These are phyloP conservation scores for Meandrusa payeni DNA, from an alignment of 2,888 invertebrate genomes.

Conservation along the genomic window DNA sequence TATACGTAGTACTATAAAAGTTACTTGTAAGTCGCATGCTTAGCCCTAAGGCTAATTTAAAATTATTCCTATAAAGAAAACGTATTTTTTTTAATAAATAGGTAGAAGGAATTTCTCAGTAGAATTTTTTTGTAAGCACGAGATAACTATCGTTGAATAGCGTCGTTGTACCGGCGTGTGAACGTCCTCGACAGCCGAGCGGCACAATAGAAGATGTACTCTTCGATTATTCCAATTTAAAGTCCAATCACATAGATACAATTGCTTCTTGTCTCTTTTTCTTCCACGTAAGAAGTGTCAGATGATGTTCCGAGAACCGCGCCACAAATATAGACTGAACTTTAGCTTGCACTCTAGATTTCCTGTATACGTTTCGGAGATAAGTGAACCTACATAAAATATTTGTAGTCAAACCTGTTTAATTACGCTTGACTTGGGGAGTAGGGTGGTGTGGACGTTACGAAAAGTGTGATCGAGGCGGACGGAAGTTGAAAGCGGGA, in stretches of 20 bases:
- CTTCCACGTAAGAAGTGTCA: constrained; percentile 22
- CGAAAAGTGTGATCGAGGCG: too few species aligned
- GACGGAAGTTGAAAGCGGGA: too few species aligned
- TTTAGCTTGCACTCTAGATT: constrained; percentile 23
- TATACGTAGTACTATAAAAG: too few species aligned
- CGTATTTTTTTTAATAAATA: too few species aligned
- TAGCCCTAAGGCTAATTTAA: too few species aligned
- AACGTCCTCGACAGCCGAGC: constrained; percentile 21
- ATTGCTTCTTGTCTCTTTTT: constrained; percentile 25
- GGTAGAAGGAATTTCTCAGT: constrained; percentile 4
- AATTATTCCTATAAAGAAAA: too few species aligned
- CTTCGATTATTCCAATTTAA: constrained; percentile 22
- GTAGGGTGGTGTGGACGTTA: too few species aligned
- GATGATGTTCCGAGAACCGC: constrained; percentile 44
- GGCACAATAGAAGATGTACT: constrained; percentile 22
- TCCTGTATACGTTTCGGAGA: too few species aligned
- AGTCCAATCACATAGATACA: constrained; percentile 27
- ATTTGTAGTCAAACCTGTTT: too few species aligned
- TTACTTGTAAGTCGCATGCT: too few species aligned
- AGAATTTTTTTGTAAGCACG: constrained; percentile 2
- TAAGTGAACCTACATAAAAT: too few species aligned
- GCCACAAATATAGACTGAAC: constrained; percentile 39
- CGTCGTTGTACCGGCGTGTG: constrained; percentile 26
- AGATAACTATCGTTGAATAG: background rate
- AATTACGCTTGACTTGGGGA: too few species aligned